A percentile compares a stretch with the other conserved stretches of the same genome.
Conservation (phyloP, 2,888 invertebrate species). For the Pimpla rufipes region DNA sequence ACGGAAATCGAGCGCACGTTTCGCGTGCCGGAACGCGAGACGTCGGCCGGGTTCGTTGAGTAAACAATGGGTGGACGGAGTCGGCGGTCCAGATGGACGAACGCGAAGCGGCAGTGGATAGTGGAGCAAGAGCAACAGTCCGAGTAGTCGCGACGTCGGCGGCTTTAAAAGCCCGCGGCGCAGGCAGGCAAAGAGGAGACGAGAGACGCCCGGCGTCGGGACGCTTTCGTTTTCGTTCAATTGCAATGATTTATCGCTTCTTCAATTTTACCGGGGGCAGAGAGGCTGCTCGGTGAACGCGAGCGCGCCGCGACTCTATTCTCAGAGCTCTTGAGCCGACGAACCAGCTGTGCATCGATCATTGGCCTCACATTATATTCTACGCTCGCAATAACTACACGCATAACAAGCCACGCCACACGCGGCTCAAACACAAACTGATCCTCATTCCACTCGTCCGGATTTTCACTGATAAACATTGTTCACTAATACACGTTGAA, state of each 20-base stretch:
- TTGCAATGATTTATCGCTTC: slow-evolving; percentile 62
- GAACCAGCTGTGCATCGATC: slow-evolving; percentile 61
- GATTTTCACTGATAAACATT: neutral
- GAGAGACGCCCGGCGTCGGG: slow-evolving; percentile 26
- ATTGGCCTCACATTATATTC: slow-evolving; percentile 51
- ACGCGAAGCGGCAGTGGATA: neutral
- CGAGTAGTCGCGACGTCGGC: neutral
- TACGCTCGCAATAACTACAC: slow-evolving; percentile 36
- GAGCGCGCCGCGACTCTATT: slow-evolving; percentile 45
- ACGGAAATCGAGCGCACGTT: neutral
- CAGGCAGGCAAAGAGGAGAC: neutral
- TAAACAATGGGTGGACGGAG: slow-evolving; percentile 1
- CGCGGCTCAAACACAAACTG: neutral
- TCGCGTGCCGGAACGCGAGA: slow-evolving; percentile 2
- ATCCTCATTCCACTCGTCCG: neutral
- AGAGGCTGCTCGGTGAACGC: neutral
- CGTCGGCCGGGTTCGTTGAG: neutral
- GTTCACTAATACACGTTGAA: neutral
- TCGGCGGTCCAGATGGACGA: neutral
- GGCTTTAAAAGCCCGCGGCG: slow-evolving; percentile 4
- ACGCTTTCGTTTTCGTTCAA: slow-evolving; percentile 59
- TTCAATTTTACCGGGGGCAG: slow-evolving; percentile 30
- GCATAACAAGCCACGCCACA: neutral
- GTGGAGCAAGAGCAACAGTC: neutral
- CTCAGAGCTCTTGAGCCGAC: slow-evolving; percentile 53